phyloP scores from a whole-genome alignment of 1,140 invertebrate species.

The Chrysopa pallens region DNA sequence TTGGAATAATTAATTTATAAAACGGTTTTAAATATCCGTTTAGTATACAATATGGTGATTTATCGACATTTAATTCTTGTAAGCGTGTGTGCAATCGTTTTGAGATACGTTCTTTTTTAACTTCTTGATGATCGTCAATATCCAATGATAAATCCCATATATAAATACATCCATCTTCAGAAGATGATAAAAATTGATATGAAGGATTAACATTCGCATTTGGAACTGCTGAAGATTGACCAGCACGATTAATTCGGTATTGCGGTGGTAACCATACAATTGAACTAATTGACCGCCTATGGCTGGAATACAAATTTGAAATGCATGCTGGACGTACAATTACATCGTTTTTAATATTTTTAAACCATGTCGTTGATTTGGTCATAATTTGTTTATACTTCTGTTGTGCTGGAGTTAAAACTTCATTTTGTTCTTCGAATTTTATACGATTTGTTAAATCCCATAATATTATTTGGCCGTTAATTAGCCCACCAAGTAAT shows the following conservation, averaged over 20 bases:
- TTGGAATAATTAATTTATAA: slow-evolving; percentile 30
- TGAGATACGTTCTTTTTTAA: slow-evolving; percentile 26
- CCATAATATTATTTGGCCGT: slow-evolving; percentile 56
- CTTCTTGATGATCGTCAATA: slow-evolving; percentile 20
- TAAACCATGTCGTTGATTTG: slow-evolving; percentile 47
- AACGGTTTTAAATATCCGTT: slow-evolving; percentile 36
- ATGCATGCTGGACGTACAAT: slow-evolving; percentile 36
- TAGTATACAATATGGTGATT: slow-evolving; percentile 33
- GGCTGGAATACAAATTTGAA: slow-evolving; percentile 38
- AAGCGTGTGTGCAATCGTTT: slow-evolving; percentile 28
- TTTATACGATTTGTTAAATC: slow-evolving; percentile 48
- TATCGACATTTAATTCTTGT: slow-evolving; percentile 29
- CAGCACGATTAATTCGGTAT: slow-evolving; percentile 35
- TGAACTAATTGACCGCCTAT: slow-evolving; percentile 36
- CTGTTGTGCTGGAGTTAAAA: slow-evolving; percentile 38
- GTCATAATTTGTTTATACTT: slow-evolving; percentile 39
- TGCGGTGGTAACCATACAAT: slow-evolving; percentile 45
- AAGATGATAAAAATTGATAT: slow-evolving; percentile 41
- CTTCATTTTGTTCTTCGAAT: slow-evolving; percentile 35
- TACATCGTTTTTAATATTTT: slow-evolving; percentile 31
- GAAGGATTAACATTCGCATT: slow-evolving; percentile 24
- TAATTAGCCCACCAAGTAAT: slow-evolving; percentile 46
- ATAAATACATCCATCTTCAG: slow-evolving; percentile 43
- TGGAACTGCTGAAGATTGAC: slow-evolving; percentile 26
- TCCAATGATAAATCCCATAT: slow-evolving; percentile 44